These are phyloP conservation scores for Xenus cinereus DNA, from an alignment of 2,113 vertebrate genomes.

Conservation along the genomic window DNA sequence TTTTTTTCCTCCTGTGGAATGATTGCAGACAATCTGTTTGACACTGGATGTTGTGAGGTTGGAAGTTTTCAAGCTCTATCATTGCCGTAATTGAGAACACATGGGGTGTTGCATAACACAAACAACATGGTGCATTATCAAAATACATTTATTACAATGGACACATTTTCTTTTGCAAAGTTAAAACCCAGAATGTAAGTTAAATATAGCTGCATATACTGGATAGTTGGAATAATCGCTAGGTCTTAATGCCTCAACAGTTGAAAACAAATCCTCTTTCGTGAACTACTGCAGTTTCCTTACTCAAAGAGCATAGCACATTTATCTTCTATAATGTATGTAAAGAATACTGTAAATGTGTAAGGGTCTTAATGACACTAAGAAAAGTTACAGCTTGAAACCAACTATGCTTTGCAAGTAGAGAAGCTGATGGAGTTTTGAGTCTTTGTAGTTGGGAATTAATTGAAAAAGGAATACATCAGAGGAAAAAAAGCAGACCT, in stretches of 20 bases:
- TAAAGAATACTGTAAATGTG: conserved; percentile 27
- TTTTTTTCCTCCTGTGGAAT: neutral
- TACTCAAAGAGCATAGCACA: neutral
- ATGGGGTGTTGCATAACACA: neutral
- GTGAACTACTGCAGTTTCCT: neutral
- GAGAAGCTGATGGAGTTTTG: neutral
- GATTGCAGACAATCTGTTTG: conserved; percentile 19
- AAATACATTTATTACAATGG: conserved; percentile 13
- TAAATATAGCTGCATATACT: conserved; percentile 36
- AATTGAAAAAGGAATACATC: neutral
- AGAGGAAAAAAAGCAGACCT: neutral
- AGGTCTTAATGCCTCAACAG: conserved; percentile 20
- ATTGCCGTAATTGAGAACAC: conserved; percentile 14
- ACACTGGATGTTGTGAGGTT: neutral
- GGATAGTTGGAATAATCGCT: conserved; percentile 18
- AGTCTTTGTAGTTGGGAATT: conserved; percentile 37
- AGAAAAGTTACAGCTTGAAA: conserved; percentile 2
- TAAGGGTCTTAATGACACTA: conserved; percentile 1
- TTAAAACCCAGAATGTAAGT: neutral
- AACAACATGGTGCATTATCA: neutral
- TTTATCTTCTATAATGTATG: conserved; percentile 37
- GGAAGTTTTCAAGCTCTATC: neutral
- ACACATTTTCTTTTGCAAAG: neutral
- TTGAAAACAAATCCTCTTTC: conserved; percentile 57
- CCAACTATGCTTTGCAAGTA: neutral